A percentile compares a stretch with the other conserved stretches of the same genome.
These are phyloP conservation scores for Amyelois transitella DNA, from an alignment of 1,140 invertebrate genomes.

Conservation along the genomic window DNA sequence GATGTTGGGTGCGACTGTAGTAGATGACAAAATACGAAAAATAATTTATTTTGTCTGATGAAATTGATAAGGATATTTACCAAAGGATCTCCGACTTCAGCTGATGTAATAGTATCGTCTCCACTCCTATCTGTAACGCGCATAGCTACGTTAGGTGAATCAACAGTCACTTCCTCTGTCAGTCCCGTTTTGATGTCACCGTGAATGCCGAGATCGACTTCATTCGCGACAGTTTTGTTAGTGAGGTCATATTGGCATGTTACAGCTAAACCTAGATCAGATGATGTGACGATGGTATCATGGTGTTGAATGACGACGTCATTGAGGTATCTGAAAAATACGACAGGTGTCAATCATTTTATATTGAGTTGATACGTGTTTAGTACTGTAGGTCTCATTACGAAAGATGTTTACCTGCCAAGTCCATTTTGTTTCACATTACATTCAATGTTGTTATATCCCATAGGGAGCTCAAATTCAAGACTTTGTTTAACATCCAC, in stretches of 20 bases:
- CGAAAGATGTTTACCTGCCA: conserved; percentile 74
- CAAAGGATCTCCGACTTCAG: conserved; percentile 92
- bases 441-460: conserved; percentile 93
- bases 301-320: conserved; percentile 96
- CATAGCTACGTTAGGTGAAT: conserved; percentile 95
- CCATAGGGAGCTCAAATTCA: conserved; percentile 91
- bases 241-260: conserved; percentile 95
- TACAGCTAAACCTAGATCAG: conserved; percentile 92
- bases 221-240: conserved; percentile 94
- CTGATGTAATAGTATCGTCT: conserved; percentile 85
- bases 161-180: conserved; percentile 89
- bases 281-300: conserved; percentile 95
- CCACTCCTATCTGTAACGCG: conserved; percentile 91
- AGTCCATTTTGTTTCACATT: conserved; percentile 90
- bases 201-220: conserved; percentile 91
- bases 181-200: conserved; percentile 87
- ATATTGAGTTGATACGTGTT: not conserved
- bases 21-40: not conserved
- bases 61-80: conserved; percentile 33
- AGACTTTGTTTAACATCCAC: conserved; percentile 88
- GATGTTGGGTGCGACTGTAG: not conserved
- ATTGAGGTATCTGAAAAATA: conserved; percentile 80
- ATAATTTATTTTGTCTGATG: not conserved
- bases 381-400: not conserved
- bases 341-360: not conserved